Percentiles rank a stretch among this genome's conserved stretches.
phyloP scores from a whole-genome alignment of 37 sponge, comb jelly and placozoan genomes.

The Corticium candelabrum region DNA sequence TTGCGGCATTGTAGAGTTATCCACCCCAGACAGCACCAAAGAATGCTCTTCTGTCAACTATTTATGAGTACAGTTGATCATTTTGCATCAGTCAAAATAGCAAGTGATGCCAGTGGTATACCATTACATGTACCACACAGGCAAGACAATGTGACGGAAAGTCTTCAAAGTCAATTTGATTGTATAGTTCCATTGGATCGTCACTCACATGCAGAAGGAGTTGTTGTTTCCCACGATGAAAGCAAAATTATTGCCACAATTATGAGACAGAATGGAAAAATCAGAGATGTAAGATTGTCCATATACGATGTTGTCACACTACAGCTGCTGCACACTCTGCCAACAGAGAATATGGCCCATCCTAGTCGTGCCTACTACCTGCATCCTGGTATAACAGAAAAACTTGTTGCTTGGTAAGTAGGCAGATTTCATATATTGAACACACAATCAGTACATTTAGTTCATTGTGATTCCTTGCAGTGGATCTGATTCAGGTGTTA shows the following conservation, averaged over 20 bases:
- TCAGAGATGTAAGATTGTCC: no score
- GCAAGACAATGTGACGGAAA: no score
- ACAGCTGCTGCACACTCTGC: background rate
- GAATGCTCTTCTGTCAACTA: background rate
- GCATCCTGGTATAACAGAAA: background rate
- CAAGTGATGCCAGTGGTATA: background rate
- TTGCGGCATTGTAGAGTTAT: background rate
- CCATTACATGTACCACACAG: background rate
- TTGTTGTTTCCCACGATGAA: no score
- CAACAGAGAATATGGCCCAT: background rate
- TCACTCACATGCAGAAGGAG: no score
- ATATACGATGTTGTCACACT: background rate
- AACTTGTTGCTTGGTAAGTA: background rate
- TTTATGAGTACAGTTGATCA: background rate
- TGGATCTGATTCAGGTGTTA: background rate
- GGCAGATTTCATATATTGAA: background rate
- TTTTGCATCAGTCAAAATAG: background rate
- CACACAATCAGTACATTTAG: background rate
- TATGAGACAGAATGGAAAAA: no score
- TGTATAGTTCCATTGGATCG: no score
- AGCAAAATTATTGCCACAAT: no score
- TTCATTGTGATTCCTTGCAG: background rate
- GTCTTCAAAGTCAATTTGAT: background rate
- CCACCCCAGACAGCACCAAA: background rate
- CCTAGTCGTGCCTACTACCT: background rate